Base-by-base conservation (phyloP, 2,888 invertebrate species). In the Fabriciana adippe region DNA sequence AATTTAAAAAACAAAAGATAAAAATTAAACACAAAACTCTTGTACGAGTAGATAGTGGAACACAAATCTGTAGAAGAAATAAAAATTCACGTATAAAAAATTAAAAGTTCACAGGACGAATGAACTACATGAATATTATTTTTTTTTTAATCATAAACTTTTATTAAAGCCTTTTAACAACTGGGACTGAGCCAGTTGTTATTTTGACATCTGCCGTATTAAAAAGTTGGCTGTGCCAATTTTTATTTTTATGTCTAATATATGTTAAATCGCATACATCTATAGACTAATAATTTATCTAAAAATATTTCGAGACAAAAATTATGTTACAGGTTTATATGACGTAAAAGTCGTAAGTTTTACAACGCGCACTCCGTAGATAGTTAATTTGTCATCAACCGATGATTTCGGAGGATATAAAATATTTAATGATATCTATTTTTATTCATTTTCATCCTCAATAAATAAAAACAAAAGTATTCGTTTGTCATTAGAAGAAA, bases 381-480 rank as follows among this genome's bases (percentile, higher is more conserved):
- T 35, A 56, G 45, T 65, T 53, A 68, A 65, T 55, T 56, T 68
- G 56, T 65, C 68, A 62, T 60, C 68, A 60, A 54, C 45, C 54
- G 14, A 61, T 65, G 51, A 41, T 45, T 64, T 47, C 41, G 26
- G 14, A 26, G 14, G 18, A n/a, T 57, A 11, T 21, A 45, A 21
- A 47, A 59, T 26, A 48, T 48, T 59, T 11, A n/a, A 15, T n/a
- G 35, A n/a, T 55, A 55, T 18, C 54, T 47, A 45, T 59, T 59
- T 57, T 59, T 11, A 26, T 21, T 15, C 21, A n/a, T 26, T n/a
- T 59, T 47, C 3, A n/a, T 41, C 8, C 8, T 1, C 45, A 1
- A 14, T 47, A 47, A 57, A 47, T 47, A 21, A 8, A 21, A 45
- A 47, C 11, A 0, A 41, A 41, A 41, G 8, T 8, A 41, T 41